A percentile compares a stretch with the other conserved stretches of the same genome.
phyloP scores from a whole-genome alignment of 1,140 invertebrate species.

The Ladona fulva region DNA sequence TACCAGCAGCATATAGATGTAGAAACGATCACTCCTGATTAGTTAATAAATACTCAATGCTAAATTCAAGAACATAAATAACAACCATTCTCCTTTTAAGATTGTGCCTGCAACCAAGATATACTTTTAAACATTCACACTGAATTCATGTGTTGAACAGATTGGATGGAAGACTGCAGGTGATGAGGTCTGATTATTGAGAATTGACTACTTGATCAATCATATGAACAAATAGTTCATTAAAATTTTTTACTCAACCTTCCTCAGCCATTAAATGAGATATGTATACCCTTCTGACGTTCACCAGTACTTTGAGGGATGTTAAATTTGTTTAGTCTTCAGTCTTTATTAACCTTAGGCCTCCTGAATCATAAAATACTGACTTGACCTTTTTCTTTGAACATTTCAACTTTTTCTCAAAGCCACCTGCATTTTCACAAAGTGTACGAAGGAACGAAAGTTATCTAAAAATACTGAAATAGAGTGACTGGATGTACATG shows the following conservation, averaged over 20 bases:
- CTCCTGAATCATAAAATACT: neutral
- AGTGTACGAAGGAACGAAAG: neutral
- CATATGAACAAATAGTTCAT: neutral
- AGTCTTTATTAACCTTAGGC: neutral
- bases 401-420: neutral
- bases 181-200: neutral
- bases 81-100: too few species aligned
- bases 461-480: conserved; percentile 11
- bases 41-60: too few species aligned
- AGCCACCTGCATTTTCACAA: neutral
- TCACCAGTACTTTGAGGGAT: neutral
- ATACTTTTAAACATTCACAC: neutral
- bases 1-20: neutral
- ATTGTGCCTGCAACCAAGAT: too few species aligned
- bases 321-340: neutral
- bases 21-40: too few species aligned
- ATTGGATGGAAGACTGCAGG: neutral
- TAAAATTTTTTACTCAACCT: neutral
- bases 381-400: neutral
- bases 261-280: neutral
- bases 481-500: conserved; percentile 4
- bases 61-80: too few species aligned
- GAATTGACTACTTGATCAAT: neutral
- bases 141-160: neutral
- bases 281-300: neutral